Evolutionary conservation across 2,113 vertebrate species (phyloP).

Genomic region (Phoenicopterus ruber): DNA sequence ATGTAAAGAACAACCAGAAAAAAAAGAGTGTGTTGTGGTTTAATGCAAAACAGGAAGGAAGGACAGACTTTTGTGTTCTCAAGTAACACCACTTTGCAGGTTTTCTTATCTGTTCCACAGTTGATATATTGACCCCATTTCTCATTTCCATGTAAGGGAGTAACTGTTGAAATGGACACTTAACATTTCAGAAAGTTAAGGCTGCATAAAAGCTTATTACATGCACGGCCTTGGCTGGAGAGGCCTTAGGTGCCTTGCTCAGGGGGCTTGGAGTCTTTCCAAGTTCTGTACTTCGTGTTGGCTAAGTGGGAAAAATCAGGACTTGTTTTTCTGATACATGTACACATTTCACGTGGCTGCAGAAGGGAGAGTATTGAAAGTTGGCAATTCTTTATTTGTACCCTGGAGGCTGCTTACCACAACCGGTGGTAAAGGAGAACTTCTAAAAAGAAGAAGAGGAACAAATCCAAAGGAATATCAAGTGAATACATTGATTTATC

Average conservation of each 20-base stretch:
- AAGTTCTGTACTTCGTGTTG: neutral
- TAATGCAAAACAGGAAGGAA: slow-evolving; percentile 20
- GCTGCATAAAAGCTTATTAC: neutral
- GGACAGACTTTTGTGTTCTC: neutral
- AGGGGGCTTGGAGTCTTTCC: neutral
- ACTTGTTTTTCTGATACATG: neutral
- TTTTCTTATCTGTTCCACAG: neutral
- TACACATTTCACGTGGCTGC: neutral
- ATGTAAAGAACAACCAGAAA: neutral
- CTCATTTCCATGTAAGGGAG: neutral
- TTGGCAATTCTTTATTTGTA: neutral
- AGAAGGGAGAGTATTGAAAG: neutral
- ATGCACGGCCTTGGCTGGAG: neutral
- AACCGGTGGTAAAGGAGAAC: neutral
- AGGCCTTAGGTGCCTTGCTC: neutral
- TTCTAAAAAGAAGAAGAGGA: neutral
- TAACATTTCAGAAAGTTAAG: neutral
- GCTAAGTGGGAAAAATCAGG: neutral
- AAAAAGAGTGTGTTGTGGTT: neutral
- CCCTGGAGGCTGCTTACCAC: neutral
- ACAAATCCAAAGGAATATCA: neutral
- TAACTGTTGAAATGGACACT: neutral
- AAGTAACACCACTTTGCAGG: neutral
- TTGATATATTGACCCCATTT: neutral
- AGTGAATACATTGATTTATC: neutral